Evolutionary conservation across 2,113 vertebrate genomes (phyloP).

Genomic region (Saccopteryx bilineata): DNA sequence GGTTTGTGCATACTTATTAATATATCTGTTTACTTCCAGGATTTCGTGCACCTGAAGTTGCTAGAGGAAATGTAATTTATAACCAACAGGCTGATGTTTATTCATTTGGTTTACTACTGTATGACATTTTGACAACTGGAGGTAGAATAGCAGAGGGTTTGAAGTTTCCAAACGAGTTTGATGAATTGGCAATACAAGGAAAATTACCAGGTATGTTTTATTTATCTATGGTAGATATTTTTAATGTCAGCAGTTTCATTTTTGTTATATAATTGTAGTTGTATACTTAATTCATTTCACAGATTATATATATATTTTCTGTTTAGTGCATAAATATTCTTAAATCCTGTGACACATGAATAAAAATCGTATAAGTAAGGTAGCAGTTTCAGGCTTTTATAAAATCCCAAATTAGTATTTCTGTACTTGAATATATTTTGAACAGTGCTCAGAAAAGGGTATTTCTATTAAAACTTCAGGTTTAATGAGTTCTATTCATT

Average conservation of each 20-base stretch:
- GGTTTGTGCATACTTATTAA: slow-evolving; percentile 64
- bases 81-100: slow-evolving; percentile 98
- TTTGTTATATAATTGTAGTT: background rate
- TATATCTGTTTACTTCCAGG: slow-evolving; percentile 86
- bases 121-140: slow-evolving; percentile 96
- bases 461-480: background rate
- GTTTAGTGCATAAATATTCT: background rate
- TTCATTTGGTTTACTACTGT: slow-evolving; percentile 97
- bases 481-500: background rate
- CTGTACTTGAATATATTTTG: background rate
- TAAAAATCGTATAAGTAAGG: background rate
- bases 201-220: slow-evolving; percentile 94
- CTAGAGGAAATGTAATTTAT: slow-evolving; percentile 97
- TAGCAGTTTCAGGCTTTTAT: background rate
- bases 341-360: background rate
- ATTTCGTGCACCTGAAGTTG: slow-evolving; percentile 97
- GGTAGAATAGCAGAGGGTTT: slow-evolving; percentile 96
- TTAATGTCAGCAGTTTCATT: background rate
- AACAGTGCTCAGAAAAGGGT: background rate
- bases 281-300: background rate
- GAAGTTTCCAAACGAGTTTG: slow-evolving; percentile 99
- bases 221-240: background rate
- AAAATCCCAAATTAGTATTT: background rate
- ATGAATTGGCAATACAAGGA: slow-evolving; percentile 95
- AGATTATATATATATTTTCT: background rate